Evolutionary conservation across 2,797 vertebrate genomes (phyloP).

Genomic region (Etheostoma nigrum): DNA sequence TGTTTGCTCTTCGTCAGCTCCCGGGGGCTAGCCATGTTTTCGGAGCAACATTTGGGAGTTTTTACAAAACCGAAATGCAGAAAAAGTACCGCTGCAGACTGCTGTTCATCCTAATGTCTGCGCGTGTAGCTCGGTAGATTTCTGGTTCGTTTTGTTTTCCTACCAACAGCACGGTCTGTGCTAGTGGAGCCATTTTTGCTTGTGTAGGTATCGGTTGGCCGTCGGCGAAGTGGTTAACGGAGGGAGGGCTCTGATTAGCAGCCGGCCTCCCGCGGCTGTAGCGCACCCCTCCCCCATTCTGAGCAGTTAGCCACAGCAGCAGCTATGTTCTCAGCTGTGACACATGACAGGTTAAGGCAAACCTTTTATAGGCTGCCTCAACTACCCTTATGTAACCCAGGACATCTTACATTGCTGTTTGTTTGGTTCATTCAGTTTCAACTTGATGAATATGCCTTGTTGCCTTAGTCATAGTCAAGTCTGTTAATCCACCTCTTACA

Average conservation of each 20-base stretch:
- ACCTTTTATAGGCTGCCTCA: constrained; percentile 40
- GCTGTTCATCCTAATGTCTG: constrained; percentile 20
- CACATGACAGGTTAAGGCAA: constrained; percentile 40
- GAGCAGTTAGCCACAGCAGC: constrained; percentile 22
- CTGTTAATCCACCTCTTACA: constrained; percentile 3
- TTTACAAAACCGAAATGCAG: constrained; percentile 6
- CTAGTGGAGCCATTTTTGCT: constrained; percentile 59
- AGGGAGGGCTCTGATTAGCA: constrained; percentile 64
- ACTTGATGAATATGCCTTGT: not conserved
- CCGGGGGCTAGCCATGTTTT: constrained; percentile 48
- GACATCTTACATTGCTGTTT: constrained; percentile 22
- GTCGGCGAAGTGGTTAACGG: constrained; percentile 76
- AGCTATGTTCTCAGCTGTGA: constrained; percentile 37
- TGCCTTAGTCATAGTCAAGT: not conserved
- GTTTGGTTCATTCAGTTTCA: constrained; percentile 5
- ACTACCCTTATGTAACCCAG: constrained; percentile 47
- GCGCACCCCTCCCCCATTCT: constrained; percentile 35
- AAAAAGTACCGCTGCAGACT: constrained; percentile 6
- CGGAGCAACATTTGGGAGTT: constrained; percentile 48
- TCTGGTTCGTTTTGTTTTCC: constrained; percentile 36
- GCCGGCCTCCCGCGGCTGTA: not conserved
- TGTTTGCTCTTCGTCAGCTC: constrained; percentile 59
- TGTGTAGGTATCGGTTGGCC: constrained; percentile 18
- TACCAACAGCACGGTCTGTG: not conserved
- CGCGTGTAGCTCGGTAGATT: constrained; percentile 2